Conservation (phyloP, 1,140 invertebrate genomes). For the Apis mellifera region Amel_HAv3.1 CM009940.2:1297001-1297500, state of each 20-base stretch:
- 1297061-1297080: neutral
- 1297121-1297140: neutral
- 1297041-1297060: neutral
- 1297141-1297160: neutral
- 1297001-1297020: neutral
- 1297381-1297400: neutral
- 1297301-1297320: conserved; percentile 32
- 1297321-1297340: conserved; percentile 32
- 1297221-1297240: conserved; percentile 33
- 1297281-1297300: conserved; percentile 45
- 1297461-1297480: no score
- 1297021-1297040: neutral
- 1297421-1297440: no score
- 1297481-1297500: no score
- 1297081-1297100: neutral
- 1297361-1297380: neutral
- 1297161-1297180: conserved; percentile 11
- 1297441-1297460: no score
- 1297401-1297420: neutral
- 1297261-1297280: conserved; percentile 44
- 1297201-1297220: conserved; percentile 46
- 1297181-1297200: conserved; percentile 8
- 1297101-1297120: conserved; percentile 4
- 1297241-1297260: conserved; percentile 46
- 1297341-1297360: neutral